Evolutionary conservation across 1,140 invertebrate species (phyloP), one percentile per base, ranked within the genome.

Genomic region (Drosophila guanche): DNA sequence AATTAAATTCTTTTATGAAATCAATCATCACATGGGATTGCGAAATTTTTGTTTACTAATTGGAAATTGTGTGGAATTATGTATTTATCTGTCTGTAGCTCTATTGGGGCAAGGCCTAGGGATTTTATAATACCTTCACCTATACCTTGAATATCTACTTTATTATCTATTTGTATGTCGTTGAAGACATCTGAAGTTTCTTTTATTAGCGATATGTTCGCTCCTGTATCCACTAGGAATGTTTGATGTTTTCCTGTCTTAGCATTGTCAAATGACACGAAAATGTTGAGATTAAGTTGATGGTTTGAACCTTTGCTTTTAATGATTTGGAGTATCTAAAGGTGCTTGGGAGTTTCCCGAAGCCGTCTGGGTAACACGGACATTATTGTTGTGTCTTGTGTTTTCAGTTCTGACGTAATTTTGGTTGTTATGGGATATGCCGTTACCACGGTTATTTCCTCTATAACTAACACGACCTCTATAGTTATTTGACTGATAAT

Each of bases 21-120:
- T 51, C 48, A 16, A 51, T 51, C 14, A 51, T 51, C 48, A 51
- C 25, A 51, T 33, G 27, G 27, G 33, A 51, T 51, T 29, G 27
- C 4, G 33, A 33, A 51, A 16, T 29, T 51, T 2, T 12, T 1
- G 3, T 22, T 6, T 48, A 48, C 46, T 48, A 48, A n/a, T 7
- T 50, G 25, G 7, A 50, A 50, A 50, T 29, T 50, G 16, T 50
- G 25, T 3, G 25, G 25, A 10, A 33, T 50, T 29, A 7, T 20
- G 16, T 20, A 20, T 20, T 20, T 20, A 20, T 20, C 16, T 20
- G 16, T 20, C 16, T 20, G 16, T 20, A 20, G 16, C 16, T 20
- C 16, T 16, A 46, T 22, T 22, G 43, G 43, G 22, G 14, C 14
- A 14, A 33, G 16, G 6, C 50, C 50, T 20, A 20, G 29, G 37